A percentile compares a stretch with the other conserved stretches of the same genome.
These are phyloP conservation scores for Tuta absoluta DNA, from an alignment of 2,888 invertebrate species.

Conservation along the genomic window DNA sequence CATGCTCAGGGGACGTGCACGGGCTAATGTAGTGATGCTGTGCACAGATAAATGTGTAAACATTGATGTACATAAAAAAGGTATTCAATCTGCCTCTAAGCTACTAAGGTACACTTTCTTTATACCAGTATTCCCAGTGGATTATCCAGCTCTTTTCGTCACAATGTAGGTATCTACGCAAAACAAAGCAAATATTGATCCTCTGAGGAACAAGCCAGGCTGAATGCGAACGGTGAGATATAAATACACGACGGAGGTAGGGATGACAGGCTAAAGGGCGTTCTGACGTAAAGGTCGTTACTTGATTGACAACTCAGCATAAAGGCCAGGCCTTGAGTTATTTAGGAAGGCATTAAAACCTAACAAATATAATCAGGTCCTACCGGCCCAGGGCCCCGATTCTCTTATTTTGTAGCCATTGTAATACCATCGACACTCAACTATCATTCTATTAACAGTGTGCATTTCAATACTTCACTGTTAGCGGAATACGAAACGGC, in stretches of 20 bases:
- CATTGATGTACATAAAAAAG: too few species aligned
- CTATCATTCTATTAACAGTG: too few species aligned
- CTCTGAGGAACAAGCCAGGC: slow-evolving; percentile 35
- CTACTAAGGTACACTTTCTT: neutral
- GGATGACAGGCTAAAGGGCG: slow-evolving; percentile 55
- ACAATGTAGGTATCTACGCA: slow-evolving; percentile 10
- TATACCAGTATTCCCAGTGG: neutral
- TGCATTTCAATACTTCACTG: too few species aligned
- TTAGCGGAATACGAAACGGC: too few species aligned
- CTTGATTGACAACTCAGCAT: slow-evolving; percentile 60
- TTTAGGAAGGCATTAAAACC: slow-evolving; percentile 19
- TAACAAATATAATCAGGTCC: too few species aligned
- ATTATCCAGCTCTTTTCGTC: slow-evolving; percentile 28
- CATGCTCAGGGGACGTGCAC: too few species aligned
- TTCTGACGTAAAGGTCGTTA: slow-evolving; percentile 54
- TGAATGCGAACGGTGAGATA: slow-evolving; percentile 52
- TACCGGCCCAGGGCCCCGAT: too few species aligned
- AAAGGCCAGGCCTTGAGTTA: slow-evolving; percentile 43
- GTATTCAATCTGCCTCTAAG: neutral
- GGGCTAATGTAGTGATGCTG: too few species aligned
- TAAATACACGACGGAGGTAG: slow-evolving; percentile 59
- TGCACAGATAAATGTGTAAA: too few species aligned
- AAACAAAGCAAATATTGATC: slow-evolving; percentile 34
- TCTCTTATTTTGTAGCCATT: too few species aligned
- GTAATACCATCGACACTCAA: too few species aligned